phyloP scores from a whole-genome alignment of 2,888 invertebrate species.

The Megastigmus dorsalis region DNA sequence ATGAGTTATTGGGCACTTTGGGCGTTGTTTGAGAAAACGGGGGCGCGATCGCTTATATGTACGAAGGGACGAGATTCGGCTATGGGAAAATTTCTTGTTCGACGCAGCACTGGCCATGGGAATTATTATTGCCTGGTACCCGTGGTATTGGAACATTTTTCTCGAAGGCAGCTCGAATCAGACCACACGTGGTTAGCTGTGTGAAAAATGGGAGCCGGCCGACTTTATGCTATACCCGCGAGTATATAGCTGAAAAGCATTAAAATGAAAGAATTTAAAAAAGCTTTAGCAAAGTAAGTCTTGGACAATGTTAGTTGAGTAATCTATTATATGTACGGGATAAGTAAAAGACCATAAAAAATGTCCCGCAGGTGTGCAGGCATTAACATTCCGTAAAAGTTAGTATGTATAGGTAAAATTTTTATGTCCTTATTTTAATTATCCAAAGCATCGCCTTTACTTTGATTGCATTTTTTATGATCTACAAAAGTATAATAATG shows the following conservation, averaged over 20 bases:
- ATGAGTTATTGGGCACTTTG: slow-evolving; percentile 30
- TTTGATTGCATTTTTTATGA: too few species aligned
- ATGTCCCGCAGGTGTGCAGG: too few species aligned
- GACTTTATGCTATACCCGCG: not conserved
- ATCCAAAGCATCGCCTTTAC: too few species aligned
- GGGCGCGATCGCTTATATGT: not conserved
- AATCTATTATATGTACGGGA: too few species aligned
- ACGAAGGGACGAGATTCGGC: not conserved
- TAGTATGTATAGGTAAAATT: too few species aligned
- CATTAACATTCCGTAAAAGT: too few species aligned
- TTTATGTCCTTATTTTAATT: too few species aligned
- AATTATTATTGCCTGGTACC: not conserved
- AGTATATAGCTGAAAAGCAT: not conserved
- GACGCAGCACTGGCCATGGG: not conserved
- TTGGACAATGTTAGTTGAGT: too few species aligned
- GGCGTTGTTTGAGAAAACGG: not conserved
- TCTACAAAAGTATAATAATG: too few species aligned
- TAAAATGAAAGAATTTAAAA: not conserved
- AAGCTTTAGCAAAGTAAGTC: slow-evolving; percentile 20
- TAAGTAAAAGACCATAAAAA: too few species aligned
- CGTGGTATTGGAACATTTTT: not conserved
- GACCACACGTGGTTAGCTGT: not conserved
- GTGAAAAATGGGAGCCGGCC: slow-evolving; percentile 1
- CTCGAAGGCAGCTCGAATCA: not conserved
- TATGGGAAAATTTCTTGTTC: slow-evolving; percentile 10